phyloP scores from a whole-genome alignment of 2,113 vertebrate species.

The Ammodramus savannarum region DNA sequence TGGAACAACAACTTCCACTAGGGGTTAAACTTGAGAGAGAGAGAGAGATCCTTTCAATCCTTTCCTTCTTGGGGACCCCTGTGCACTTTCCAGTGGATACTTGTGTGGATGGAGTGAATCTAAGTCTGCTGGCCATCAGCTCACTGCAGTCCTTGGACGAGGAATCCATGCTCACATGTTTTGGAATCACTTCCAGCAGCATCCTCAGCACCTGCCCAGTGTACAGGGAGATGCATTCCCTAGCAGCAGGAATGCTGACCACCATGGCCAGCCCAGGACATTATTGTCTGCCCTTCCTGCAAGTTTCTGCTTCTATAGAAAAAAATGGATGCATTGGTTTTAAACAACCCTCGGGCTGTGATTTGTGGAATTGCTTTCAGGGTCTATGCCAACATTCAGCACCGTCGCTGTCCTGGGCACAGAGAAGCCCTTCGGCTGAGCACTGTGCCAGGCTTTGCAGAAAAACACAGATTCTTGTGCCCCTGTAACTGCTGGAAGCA shows the following conservation, averaged over 20 bases:
- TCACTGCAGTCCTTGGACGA: background rate
- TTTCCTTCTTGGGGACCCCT: background rate
- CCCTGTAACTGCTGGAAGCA: background rate
- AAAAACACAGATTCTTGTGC: background rate
- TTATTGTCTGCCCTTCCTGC: background rate
- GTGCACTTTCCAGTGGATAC: background rate
- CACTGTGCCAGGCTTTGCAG: background rate
- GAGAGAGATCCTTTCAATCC: background rate
- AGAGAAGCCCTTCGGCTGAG: background rate
- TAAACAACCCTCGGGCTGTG: background rate
- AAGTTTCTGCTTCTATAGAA: background rate
- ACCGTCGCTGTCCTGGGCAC: background rate
- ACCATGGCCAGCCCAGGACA: background rate
- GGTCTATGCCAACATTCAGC: fast-evolving
- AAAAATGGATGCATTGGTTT: background rate
- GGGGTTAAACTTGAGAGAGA: background rate
- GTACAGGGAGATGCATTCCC: fast-evolving
- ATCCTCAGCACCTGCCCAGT: too few relatives aligned
- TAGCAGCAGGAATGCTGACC: background rate
- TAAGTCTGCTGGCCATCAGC: background rate
- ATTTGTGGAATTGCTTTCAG: background rate
- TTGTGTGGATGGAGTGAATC: background rate
- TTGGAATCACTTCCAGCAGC: background rate
- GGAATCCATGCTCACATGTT: background rate
- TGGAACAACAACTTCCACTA: background rate